Evolutionary conservation across 2,113 vertebrate genomes (phyloP), one percentile per base, ranked within the genome.

Genomic region (Elephas maximus): DNA sequence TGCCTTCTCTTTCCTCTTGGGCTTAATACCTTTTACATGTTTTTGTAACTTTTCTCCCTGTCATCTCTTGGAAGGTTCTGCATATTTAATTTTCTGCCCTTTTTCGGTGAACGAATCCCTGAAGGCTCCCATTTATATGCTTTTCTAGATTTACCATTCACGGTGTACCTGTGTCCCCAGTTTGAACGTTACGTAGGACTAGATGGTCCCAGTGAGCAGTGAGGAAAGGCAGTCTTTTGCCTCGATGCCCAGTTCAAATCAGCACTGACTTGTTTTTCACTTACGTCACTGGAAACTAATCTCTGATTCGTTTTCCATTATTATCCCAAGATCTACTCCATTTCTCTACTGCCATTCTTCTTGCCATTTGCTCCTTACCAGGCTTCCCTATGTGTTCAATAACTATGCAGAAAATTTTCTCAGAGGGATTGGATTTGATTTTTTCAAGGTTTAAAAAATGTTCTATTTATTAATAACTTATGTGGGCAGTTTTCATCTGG

Each of bases 361-460:
- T 85, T 62, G 67, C 44, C 30, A 69, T 94, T 92, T 73, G 41
- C 57, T 73, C n/a, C 91, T 95, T 90, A 65, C 86, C 69, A 95
- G 74, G 15, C 53, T 91, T 93, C 79, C 96, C 69, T 85, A 51
- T 90, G 30, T 81, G 88, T 78, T 48, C 63, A 96, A 77, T 76
- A 97, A 57, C 33, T 79, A 18, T 45, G 15, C 30, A 78, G 33
- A 76, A 77, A 95, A 91, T 80, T 86, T 88, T 57, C 73, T 82
- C 5, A 60, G 71, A 91, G 77, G 20, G n/a, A 86, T 3, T 87
- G 37, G 7, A 45, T 53, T 63, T 14, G 24, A 83, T 84, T 89
- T 96, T 95, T 93, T 94, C 30, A 94, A 90, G 77, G 80, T 82
- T 85, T 23, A 91, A 95, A 93, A 95, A 90, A 87, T 63, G 45